Conservation (phyloP, 2,888 invertebrate genomes). For the Uropetala carovei region DNA sequence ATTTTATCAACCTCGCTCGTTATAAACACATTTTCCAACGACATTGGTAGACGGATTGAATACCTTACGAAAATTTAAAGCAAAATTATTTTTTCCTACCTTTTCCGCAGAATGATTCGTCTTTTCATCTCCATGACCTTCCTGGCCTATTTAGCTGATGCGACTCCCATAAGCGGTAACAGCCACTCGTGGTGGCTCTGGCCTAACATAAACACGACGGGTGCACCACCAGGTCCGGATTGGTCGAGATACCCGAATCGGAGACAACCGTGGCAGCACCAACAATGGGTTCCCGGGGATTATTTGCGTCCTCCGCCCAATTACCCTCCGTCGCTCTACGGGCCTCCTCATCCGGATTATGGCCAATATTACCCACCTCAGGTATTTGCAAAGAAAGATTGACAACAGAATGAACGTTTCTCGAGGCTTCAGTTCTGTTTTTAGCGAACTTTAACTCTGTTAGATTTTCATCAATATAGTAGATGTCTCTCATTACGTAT, state of each 20-base stretch:
- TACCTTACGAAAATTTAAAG: neutral
- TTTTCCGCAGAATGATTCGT: constrained; percentile 18
- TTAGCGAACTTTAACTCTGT: too few relatives aligned
- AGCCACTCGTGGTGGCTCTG: constrained; percentile 46
- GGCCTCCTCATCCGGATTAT: neutral
- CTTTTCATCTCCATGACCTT: neutral
- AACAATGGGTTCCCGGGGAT: neutral
- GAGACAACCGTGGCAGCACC: neutral
- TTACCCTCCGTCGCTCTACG: neutral
- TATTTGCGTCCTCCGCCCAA: neutral
- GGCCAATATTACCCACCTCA: neutral
- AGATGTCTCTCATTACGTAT: too few relatives aligned
- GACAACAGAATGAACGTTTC: too few relatives aligned
- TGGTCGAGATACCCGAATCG: neutral
- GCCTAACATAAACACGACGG: constrained; percentile 32
- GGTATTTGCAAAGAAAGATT: neutral
- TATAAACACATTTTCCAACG: too few relatives aligned
- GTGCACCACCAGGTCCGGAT: neutral
- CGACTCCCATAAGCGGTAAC: neutral
- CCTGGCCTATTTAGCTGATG: neutral
- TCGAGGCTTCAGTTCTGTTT: too few relatives aligned
- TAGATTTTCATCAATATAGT: too few relatives aligned
- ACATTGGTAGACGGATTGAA: too few relatives aligned
- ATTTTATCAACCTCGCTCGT: too few relatives aligned
- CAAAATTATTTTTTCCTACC: neutral